A percentile compares a stretch with the other conserved stretches of the same genome.
phyloP scores from a whole-genome alignment of 2,888 invertebrate species.

The Amphipoea lucens region DNA sequence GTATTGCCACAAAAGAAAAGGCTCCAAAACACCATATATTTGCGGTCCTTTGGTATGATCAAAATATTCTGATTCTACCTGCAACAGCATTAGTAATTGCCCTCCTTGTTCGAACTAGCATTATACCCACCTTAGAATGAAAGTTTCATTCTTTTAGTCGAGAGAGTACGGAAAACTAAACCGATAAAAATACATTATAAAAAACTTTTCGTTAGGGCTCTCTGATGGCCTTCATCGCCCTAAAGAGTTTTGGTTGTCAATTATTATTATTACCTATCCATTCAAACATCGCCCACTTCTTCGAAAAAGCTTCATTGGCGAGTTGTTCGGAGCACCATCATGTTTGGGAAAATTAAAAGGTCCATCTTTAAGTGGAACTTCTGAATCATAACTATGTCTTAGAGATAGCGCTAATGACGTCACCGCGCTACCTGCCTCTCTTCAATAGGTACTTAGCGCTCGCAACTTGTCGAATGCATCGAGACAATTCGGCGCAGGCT shows the following conservation, averaged over 20 bases:
- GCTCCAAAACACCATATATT: background rate
- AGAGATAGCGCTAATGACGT: slow-evolving; percentile 59
- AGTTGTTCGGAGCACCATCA: background rate
- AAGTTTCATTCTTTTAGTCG: background rate
- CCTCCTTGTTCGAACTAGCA: background rate
- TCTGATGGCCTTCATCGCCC: background rate
- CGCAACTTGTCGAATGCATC: slow-evolving; percentile 37
- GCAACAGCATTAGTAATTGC: background rate
- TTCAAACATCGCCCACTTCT: background rate
- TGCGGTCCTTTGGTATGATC: background rate
- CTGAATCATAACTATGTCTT: background rate
- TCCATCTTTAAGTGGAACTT: slow-evolving; percentile 2
- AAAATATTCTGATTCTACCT: too few species aligned
- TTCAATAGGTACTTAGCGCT: slow-evolving; percentile 45
- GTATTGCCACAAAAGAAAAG: background rate
- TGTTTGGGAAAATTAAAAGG: background rate
- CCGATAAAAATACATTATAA: background rate
- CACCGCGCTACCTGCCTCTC: slow-evolving; percentile 35
- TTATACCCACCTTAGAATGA: background rate
- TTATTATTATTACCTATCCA: too few species aligned
- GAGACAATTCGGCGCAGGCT: background rate
- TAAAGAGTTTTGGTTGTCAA: background rate
- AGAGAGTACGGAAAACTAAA: background rate
- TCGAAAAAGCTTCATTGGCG: background rate
- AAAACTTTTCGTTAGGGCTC: background rate